Base-by-base conservation (phyloP, 2,888 invertebrate genomes). In the Quadroppia sp. region DNA sequence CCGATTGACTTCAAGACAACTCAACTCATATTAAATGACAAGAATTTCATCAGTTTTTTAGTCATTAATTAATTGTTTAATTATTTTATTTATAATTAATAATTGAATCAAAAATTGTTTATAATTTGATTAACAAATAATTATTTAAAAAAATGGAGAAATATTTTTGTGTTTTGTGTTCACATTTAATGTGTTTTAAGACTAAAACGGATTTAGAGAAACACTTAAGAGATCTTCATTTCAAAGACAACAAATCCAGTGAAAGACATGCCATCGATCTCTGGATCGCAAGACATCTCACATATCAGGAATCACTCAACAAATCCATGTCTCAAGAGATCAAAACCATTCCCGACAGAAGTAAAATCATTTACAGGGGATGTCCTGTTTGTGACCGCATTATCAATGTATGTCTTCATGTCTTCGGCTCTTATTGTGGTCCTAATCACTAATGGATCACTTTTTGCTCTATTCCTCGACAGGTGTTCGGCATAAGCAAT, bases 311-410 rank as follows among this genome's bases (percentile, higher is more conserved):
- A 25, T 42, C 23, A 20, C 28, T 69, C 11, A 25, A 6, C 45
- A 69, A 69, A 69, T 20, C 42, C 1, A 69, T 69, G 69, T 4
- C 69, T 4, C 36, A 69, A 69, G 25, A n/a, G 7, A 25, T 69
- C 15, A 69, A 69, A 25, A 69, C 69, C 1, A 69, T 69, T 25
- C 69, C 69, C 69, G 69, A 69, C 42, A 69, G 69, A 45, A 69
- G 42, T 23, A 69, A 69, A 69, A 45, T 45, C 69, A 23, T 69
- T 69, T 69, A 69, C 36, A 45, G 25, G 28, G 69, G 69, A 23
- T 69, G 69, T 69, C 69, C 69, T 15, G 69, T 42, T 25, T 69
- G 69, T 45, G 69, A 69, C n/a, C 23, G 23, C n/a, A 69, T 69
- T 45, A 42, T 69, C 20, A 69, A 20, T 15, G 69, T 69, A 45